A percentile compares a stretch with the other conserved stretches of the same genome.
Evolutionary conservation across 2,888 invertebrate species (phyloP).

Genomic region (Nematopogon swammerdamellus): DNA sequence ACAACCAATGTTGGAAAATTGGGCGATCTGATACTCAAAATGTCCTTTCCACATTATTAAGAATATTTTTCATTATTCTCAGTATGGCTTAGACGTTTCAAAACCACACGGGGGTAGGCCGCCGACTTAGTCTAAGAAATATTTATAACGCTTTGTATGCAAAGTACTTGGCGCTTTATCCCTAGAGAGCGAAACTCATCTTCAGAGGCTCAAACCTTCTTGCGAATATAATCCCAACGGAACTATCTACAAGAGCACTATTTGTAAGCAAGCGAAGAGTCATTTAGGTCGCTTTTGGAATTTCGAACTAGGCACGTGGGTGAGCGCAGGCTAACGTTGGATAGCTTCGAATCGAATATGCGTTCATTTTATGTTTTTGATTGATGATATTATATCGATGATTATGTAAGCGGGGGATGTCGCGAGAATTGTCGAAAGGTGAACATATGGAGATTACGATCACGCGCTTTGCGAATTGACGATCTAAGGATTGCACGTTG

Average conservation of each 20-base stretch:
- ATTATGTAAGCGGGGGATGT: conserved; percentile 24
- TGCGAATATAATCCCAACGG: too few relatives aligned
- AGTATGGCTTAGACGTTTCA: background rate
- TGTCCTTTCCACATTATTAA: too few relatives aligned
- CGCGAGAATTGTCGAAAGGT: conserved; percentile 35
- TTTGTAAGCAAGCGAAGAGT: too few relatives aligned
- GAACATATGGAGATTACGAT: conserved; percentile 46
- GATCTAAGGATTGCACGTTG: too few relatives aligned
- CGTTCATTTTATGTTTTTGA: conserved; percentile 36
- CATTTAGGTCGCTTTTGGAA: too few relatives aligned
- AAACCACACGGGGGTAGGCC: conserved; percentile 20
- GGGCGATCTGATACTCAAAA: too few relatives aligned
- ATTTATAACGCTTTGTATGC: conserved; percentile 56
- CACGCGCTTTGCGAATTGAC: too few relatives aligned
- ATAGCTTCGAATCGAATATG: conserved; percentile 37
- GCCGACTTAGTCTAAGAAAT: conserved; percentile 34
- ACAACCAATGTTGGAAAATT: too few relatives aligned
- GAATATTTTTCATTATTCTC: too few relatives aligned
- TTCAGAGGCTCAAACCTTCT: too few relatives aligned
- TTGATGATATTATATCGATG: conserved; percentile 34
- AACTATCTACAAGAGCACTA: background rate
- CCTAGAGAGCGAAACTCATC: too few relatives aligned
- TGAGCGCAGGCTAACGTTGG: conserved; percentile 24
- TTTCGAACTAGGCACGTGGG: too few relatives aligned
- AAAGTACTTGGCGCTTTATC: conserved; percentile 42